Percentiles rank a stretch among this genome's conserved stretches.
These are phyloP conservation scores for Odontamblyopus rebecca DNA, from an alignment of 2,797 vertebrate species.

Conservation along the genomic window DNA sequence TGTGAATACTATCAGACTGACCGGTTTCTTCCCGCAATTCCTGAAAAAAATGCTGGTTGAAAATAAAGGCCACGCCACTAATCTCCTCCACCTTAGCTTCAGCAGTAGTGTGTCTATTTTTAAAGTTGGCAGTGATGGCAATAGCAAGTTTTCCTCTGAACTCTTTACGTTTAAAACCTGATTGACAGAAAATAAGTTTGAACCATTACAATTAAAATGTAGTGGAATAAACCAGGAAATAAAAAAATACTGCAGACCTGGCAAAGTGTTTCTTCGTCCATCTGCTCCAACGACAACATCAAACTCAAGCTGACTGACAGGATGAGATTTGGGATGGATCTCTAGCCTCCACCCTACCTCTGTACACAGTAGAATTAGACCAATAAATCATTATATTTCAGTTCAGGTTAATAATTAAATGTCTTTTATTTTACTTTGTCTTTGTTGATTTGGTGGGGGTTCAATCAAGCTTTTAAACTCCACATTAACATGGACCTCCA, in stretches of 20 bases:
- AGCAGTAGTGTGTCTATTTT: conserved; percentile 91
- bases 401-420: background rate
- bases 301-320: conserved; percentile 87
- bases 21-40: conserved; percentile 90
- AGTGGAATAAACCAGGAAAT: background rate
- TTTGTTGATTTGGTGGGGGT: conserved; percentile 84
- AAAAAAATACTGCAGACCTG: conserved; percentile 74
- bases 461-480: conserved; percentile 90
- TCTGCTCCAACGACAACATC: conserved; percentile 93
- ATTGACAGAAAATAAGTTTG: background rate
- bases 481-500: conserved; percentile 93
- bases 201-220: background rate
- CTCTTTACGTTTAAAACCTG: conserved; percentile 94
- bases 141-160: conserved; percentile 95
- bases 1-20: conserved; percentile 48
- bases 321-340: conserved; percentile 85
- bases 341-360: conserved; percentile 91
- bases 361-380: conserved; percentile 43
- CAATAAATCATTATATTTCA: conserved; percentile 54
- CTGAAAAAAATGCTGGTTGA: conserved; percentile 97
- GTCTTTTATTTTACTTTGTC: conserved; percentile 76
- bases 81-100: conserved; percentile 98
- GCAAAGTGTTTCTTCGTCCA: conserved; percentile 92
- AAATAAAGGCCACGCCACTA: conserved; percentile 96
- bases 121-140: conserved; percentile 96